phyloP scores from a whole-genome alignment of 53 echinoderm and acorn worm genomes.

The Echinometra lucunter region DNA sequence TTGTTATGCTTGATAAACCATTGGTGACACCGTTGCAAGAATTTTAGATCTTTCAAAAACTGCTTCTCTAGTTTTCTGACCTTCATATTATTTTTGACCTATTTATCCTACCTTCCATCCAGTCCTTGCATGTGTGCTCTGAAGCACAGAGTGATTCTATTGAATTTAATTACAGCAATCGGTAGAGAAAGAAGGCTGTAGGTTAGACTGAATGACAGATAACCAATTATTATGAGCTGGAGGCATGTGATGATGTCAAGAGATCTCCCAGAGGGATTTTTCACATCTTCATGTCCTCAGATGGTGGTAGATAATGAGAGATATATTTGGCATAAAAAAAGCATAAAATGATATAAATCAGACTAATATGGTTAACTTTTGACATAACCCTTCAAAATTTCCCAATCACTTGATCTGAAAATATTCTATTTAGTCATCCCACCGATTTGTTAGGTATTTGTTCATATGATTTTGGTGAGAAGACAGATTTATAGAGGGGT shows the following conservation, averaged over 20 bases:
- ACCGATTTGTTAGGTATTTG: background rate
- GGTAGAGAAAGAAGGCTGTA: background rate
- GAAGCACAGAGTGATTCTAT: conserved; percentile 23
- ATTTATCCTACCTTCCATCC: background rate
- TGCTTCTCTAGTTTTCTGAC: conserved; percentile 26
- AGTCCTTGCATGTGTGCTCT: background rate
- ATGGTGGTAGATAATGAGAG: background rate
- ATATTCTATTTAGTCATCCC: background rate
- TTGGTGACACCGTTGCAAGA: conserved; percentile 7
- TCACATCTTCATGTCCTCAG: background rate
- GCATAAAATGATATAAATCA: background rate
- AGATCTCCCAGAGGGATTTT: background rate
- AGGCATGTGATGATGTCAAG: conserved; percentile 8
- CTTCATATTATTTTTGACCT: background rate
- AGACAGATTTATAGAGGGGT: background rate
- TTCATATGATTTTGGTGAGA: background rate
- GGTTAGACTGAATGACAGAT: conserved; percentile 25
- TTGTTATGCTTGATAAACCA: background rate
- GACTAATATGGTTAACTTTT: background rate
- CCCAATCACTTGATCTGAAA: background rate
- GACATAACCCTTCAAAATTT: background rate
- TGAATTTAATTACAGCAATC: conserved; percentile 59
- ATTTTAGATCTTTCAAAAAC: conserved; percentile 42
- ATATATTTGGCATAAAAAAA: background rate
- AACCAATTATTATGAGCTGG: conserved; percentile 40